These are phyloP conservation scores for Odontamblyopus lacepedii DNA, from an alignment of 2,797 vertebrate species.

Conservation along the genomic window DNA sequence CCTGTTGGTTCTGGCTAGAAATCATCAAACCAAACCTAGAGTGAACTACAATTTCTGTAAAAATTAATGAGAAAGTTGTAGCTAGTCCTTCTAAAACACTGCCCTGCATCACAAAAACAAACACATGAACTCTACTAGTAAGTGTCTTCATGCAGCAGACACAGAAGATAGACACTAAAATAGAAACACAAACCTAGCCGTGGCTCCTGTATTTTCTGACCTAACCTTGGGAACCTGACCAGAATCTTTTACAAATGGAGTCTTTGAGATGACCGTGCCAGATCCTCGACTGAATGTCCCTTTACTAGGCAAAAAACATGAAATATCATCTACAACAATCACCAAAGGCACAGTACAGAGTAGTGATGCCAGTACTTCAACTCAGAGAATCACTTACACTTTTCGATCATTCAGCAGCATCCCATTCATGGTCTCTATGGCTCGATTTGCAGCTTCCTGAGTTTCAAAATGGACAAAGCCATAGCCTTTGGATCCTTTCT, in stretches of 20 bases:
- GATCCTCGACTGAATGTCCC: conserved; percentile 56
- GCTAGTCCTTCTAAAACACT: neutral
- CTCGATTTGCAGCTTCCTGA: conserved; percentile 88
- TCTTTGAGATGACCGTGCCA: conserved; percentile 58
- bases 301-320: conserved; percentile 65
- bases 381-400: conserved; percentile 84
- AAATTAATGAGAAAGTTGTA: neutral
- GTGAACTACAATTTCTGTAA: neutral
- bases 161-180: conserved; percentile 3
- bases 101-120: neutral
- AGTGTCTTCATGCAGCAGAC: neutral
- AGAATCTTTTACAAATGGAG: conserved; percentile 55
- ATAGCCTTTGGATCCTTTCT: conserved; percentile 93
- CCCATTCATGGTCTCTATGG: conserved; percentile 95
- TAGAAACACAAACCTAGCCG: conserved; percentile 40
- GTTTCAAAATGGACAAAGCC: conserved; percentile 99
- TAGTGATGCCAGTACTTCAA: conserved; percentile 15
- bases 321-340: conserved; percentile 41
- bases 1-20: neutral
- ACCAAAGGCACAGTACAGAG: neutral
- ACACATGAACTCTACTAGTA: neutral
- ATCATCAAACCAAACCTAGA: neutral
- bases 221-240: conserved; percentile 63
- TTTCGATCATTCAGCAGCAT: conserved; percentile 97
- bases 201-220: conserved; percentile 61